These are phyloP conservation scores for Oncorhynchus nerka DNA, from an alignment of 2,113 vertebrate genomes.

Conservation along the genomic window DNA sequence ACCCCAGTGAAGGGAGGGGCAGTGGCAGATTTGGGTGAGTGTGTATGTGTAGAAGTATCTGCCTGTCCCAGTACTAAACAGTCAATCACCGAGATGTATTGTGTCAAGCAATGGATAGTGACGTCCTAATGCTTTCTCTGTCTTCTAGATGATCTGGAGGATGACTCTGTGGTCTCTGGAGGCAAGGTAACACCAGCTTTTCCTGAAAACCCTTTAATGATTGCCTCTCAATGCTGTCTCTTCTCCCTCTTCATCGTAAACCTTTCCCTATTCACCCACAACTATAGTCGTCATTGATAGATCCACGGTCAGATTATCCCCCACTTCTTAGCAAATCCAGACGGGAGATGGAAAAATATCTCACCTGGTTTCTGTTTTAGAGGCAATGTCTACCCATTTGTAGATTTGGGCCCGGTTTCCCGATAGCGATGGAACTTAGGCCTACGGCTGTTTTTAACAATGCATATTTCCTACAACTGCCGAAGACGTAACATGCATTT, in stretches of 20 bases:
- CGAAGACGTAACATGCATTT: too few relatives aligned
- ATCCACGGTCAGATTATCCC: background rate
- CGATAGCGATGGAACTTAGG: too few relatives aligned
- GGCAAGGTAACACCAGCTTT: conserved; percentile 81
- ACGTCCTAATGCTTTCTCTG: background rate
- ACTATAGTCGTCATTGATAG: background rate
- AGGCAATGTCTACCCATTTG: too few relatives aligned
- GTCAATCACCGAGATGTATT: background rate
- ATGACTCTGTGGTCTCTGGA: conserved; percentile 85
- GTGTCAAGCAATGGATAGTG: background rate
- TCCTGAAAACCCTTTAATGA: background rate
- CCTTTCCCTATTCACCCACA: too few relatives aligned
- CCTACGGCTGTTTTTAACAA: too few relatives aligned
- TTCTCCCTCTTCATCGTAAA: background rate
- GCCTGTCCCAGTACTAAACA: background rate
- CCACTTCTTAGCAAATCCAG: background rate
- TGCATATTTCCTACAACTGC: too few relatives aligned
- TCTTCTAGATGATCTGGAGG: conserved; percentile 90
- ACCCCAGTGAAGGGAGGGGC: conserved; percentile 92
- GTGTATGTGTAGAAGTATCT: background rate
- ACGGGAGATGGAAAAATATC: too few relatives aligned
- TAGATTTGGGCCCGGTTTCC: too few relatives aligned
- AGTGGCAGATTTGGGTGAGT: conserved; percentile 86
- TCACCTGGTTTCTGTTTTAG: too few relatives aligned
- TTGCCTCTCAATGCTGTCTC: background rate